Evolutionary conservation across 2,888 invertebrate species (phyloP).

Genomic region (Pteria penguin): DNA sequence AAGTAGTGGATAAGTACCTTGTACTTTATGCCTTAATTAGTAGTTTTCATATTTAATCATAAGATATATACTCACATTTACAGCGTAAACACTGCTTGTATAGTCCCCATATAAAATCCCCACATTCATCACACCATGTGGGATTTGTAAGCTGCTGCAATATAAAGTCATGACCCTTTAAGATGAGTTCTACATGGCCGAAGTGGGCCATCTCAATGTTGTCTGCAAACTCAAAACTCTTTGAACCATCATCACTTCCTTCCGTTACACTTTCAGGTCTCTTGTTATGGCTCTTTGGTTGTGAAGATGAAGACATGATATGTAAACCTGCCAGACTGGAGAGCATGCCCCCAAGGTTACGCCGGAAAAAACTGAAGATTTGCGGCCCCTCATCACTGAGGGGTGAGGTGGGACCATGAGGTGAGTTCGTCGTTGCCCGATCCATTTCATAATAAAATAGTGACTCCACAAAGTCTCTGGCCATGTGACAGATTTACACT

Average conservation of each 20-base stretch:
- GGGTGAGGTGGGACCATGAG: background rate
- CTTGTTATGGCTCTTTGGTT: constrained; percentile 38
- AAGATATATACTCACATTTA: constrained; percentile 76
- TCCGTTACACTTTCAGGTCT: constrained; percentile 5
- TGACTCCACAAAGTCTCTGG: constrained; percentile 55
- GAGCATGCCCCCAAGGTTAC: constrained; percentile 40
- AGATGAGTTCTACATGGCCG: constrained; percentile 48
- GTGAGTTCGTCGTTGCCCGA: constrained; percentile 32
- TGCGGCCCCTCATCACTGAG: constrained; percentile 44
- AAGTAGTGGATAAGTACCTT: background rate
- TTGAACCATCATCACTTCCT: constrained; percentile 7
- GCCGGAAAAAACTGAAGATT: constrained; percentile 65
- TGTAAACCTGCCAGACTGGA: constrained; percentile 19
- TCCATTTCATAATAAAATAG: constrained; percentile 56
- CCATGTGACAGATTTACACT: constrained; percentile 43
- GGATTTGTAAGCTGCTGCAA: constrained; percentile 74
- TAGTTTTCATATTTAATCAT: background rate
- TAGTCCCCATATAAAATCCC: constrained; percentile 82
- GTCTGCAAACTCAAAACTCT: constrained; percentile 47
- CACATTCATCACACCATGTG: constrained; percentile 82
- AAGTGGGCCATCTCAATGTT: constrained; percentile 74
- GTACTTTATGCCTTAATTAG: background rate
- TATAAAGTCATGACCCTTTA: constrained; percentile 69
- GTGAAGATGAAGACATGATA: constrained; percentile 46
- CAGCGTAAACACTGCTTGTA: constrained; percentile 81